phyloP scores from a whole-genome alignment of 2,113 vertebrate genomes.

The Microtus oregoni region DNA sequence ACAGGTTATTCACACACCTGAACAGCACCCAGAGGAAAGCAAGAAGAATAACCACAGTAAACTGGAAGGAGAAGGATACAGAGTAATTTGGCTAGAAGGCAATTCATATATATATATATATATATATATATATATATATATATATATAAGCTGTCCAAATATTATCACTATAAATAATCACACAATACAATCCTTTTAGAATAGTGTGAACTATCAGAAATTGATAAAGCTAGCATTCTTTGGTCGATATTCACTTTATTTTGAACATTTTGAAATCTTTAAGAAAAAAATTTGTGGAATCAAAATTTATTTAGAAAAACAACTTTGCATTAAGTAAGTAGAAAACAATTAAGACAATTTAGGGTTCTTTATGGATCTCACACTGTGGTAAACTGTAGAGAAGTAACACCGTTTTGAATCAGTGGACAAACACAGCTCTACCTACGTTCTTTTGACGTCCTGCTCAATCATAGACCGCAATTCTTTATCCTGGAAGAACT shows the following conservation, averaged over 20 bases:
- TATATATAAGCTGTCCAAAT: background rate
- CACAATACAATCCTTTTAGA: conserved; percentile 22
- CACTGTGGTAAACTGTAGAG: conserved; percentile 24
- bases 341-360: background rate
- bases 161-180: background rate
- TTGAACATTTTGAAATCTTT: conserved; percentile 61
- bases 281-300: conserved; percentile 20
- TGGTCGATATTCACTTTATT: conserved; percentile 40
- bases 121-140: background rate
- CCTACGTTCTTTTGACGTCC: conserved; percentile 97
- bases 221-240: background rate
- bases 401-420: conserved; percentile 58
- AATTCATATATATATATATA: background rate
- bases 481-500: conserved; percentile 99
- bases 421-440: conserved; percentile 64
- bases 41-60: background rate
- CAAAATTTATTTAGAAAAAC: conserved; percentile 35
- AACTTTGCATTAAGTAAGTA: background rate
- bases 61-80: background rate
- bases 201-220: background rate
- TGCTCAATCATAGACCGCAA: conserved; percentile 98
- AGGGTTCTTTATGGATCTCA: background rate
- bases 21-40: conserved; percentile 19
- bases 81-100: conserved; percentile 5
- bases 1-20: background rate